Base-by-base conservation (phyloP, 1,140 invertebrate species). In the Agraylea sexmaculata region DNA sequence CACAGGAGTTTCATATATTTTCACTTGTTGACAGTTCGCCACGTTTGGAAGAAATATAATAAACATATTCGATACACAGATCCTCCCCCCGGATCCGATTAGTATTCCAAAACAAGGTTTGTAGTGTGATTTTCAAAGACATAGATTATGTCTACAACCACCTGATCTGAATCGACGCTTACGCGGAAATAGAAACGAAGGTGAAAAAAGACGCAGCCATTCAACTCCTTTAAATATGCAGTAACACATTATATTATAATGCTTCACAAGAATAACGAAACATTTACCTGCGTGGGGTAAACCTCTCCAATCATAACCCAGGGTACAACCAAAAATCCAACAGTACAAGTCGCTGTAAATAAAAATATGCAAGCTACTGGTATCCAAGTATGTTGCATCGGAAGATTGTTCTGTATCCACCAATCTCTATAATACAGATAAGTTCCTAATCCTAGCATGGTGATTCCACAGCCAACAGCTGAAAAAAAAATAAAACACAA, bases 281-380 rank as follows among this genome's bases (percentile, higher is more conserved):
- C n/a, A n/a, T n/a, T 23, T 22, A 68, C 65, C 60, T 66, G 65
- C 6, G 64, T 66, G 1, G 77, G 77, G 55, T 78, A 78, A 5
- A 80, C 72, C 54, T 80, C 77, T 2, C 78, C 77, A 41, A 82
- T 80, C 76, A 82, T 80, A 1, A 82, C 66, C 76, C 77, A 80
- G 1, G 78, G 78, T 4, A 82, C 71, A 11, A 80, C 76, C 8
- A 80, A 52, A 44, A 77, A 82, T 1, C 78, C 78, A 13, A 80
- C 53, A 0, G 76, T 78, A 28, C 75, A 80, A 4, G 70, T 63
- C 11, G 77, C 60, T 0, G 68, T 77, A 51, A 78, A 82, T 0
- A 69, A 42, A 45, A 73, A 77, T 39, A 82, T 73, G 40, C 69
- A 70, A 2, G 69, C 52, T 0, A 78, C 62, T 0, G 78, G 77